Base-by-base conservation (phyloP, 2,888 invertebrate species). In the Ophion ventricosus region DNA sequence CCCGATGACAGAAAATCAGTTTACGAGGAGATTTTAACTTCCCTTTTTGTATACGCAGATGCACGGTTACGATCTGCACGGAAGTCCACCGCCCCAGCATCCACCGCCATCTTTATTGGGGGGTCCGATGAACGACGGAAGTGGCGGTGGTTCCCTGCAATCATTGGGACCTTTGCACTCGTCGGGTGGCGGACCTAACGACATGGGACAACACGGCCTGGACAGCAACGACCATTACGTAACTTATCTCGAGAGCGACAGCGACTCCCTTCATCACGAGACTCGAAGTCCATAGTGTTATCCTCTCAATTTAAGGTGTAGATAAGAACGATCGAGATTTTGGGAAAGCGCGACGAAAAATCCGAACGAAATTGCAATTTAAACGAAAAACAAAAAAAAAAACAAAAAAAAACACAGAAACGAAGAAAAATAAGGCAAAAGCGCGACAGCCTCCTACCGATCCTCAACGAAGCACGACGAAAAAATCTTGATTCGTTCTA, bases 201-300 rank as follows among this genome's bases (percentile, higher is more conserved):
- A 96, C 91, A 95, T 95, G 89, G 95, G 95, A 90, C 95, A 96
- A 88, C 97, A 97, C 93, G 97, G 96, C 25, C 75, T 86, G 40
- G 97, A 97, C 93, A 96, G 96, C 90, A 96, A 97, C 78, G 97
- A 98, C 94, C 98, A 97, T 93, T 98, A 98, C 94, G 98, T 98
- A 87, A 98, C 98, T 84, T 98, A 98, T 95, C 96, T 98, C 90
- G 98, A 98, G 94, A 98, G 97, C 94, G 98, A 98, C 94, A 93
- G 93, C 88, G 95, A 95, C 92, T 94, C 94, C 87, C 92, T 95
- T 87, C 94, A 94, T 85, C 94, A 94, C 89, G 94, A 95, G 91
- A 94, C 94, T 86, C 93, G 94, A 91, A 95, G 95, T 93, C 95
- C 95, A 92, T 95, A 94, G 93, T 93, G 92, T 88, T 91, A 89